These are phyloP conservation scores for Coremacera marginata DNA, from an alignment of 2,888 invertebrate species.

Conservation along the genomic window DNA sequence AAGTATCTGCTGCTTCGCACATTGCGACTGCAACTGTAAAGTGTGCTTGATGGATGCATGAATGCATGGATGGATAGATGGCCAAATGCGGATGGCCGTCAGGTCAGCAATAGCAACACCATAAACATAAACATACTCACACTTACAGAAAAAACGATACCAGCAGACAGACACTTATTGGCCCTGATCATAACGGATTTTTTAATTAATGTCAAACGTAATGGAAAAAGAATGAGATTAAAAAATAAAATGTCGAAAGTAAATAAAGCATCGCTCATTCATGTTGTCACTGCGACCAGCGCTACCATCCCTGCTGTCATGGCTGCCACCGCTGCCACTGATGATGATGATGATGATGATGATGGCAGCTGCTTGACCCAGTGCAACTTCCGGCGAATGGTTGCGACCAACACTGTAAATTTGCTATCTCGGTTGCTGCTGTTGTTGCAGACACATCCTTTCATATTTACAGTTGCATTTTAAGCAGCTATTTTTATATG, in stretches of 20 bases:
- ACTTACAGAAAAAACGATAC: neutral
- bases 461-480: too few species aligned
- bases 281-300: neutral
- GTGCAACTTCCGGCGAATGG: neutral
- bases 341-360: neutral
- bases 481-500: too few species aligned
- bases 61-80: neutral
- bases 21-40: neutral
- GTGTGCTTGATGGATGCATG: neutral
- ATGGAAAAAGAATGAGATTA: conserved; percentile 7
- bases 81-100: neutral
- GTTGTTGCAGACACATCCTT: neutral
- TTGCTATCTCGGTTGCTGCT: neutral
- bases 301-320: neutral
- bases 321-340: neutral
- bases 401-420: neutral
- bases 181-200: conserved; percentile 21
- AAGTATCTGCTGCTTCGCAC: neutral
- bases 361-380: conserved; percentile 13
- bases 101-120: neutral
- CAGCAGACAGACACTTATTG: neutral
- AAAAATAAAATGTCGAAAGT: neutral
- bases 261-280: conserved; percentile 1
- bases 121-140: neutral
- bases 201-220: conserved; percentile 35